Percentiles rank a stretch among this genome's conserved stretches.
These are phyloP conservation scores for Meleagris gallopavo DNA, from an alignment of 2,113 vertebrate species.

Conservation along the genomic window DNA sequence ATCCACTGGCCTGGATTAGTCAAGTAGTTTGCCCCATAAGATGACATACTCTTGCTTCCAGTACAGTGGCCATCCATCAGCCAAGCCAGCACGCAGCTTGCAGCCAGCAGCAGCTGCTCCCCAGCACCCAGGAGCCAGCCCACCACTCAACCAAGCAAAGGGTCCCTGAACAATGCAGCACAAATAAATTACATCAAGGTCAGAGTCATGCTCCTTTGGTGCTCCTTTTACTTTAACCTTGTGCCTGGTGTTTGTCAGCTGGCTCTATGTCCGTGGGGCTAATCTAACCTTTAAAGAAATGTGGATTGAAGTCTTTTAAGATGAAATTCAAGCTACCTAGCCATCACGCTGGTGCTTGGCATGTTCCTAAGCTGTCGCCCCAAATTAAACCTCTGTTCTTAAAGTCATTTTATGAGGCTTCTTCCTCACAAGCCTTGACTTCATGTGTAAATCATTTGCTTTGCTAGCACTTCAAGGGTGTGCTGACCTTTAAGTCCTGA, in stretches of 20 bases:
- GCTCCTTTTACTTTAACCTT: not conserved
- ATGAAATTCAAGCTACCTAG: not conserved
- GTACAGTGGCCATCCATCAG: not conserved
- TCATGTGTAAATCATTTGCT: conserved; percentile 51
- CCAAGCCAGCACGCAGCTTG: not conserved
- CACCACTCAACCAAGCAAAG: not conserved
- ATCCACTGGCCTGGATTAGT: not conserved
- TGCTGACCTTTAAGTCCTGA: conserved; percentile 66
- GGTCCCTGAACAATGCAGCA: not conserved
- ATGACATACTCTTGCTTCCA: not conserved
- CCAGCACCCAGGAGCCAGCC: not conserved
- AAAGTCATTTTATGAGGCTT: not conserved
- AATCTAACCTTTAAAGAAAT: not conserved
- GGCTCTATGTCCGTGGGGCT: not conserved
- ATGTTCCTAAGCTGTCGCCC: not conserved
- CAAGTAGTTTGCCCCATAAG: not conserved
- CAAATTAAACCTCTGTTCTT: not conserved
- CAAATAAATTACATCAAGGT: not conserved
- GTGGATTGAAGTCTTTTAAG: not conserved
- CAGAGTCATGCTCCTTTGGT: not conserved
- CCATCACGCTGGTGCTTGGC: not conserved
- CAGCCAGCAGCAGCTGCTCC: not conserved
- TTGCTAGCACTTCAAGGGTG: conserved; percentile 24
- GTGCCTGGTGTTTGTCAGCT: not conserved
- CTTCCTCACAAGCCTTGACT: conserved; percentile 45